Evolutionary conservation across 2,888 invertebrate species (phyloP).

Genomic region (Metacarcinus magister): DNA sequence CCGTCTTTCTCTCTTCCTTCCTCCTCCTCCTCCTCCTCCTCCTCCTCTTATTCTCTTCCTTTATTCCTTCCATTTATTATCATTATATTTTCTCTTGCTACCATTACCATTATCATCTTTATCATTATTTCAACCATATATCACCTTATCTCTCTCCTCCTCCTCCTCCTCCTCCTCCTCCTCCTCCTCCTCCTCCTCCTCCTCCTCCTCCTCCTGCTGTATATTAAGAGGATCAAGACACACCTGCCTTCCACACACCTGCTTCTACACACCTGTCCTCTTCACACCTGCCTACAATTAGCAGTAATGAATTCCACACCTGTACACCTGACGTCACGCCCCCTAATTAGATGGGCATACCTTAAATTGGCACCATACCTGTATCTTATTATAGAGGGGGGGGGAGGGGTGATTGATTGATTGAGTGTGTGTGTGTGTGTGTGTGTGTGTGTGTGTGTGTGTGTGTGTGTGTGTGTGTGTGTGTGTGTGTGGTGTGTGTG

Average conservation of each 20-base stretch:
- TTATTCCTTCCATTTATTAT: no score
- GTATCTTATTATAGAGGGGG: neutral
- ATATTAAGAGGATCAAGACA: no score
- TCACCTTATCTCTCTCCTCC: neutral
- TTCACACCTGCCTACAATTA: neutral
- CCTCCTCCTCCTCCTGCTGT: neutral
- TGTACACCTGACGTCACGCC: neutral
- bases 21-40: no score
- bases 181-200: neutral
- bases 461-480: slow-evolving; percentile 9
- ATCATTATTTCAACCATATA: neutral
- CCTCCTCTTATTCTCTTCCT: no score
- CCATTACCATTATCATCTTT: no score
- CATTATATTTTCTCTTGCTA: no score
- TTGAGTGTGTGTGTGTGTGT: slow-evolving; percentile 4
- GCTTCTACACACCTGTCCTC: neutral
- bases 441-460: neutral
- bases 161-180: neutral
- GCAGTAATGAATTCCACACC: neutral
- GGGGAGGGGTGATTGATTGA: no score
- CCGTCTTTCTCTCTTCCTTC: no score
- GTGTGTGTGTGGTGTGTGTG: neutral
- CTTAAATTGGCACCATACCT: neutral
- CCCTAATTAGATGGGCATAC: neutral
- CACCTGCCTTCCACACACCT: no score